Base-by-base conservation (phyloP, 2,888 invertebrate species). In the Ennomos fuscantarius region DNA sequence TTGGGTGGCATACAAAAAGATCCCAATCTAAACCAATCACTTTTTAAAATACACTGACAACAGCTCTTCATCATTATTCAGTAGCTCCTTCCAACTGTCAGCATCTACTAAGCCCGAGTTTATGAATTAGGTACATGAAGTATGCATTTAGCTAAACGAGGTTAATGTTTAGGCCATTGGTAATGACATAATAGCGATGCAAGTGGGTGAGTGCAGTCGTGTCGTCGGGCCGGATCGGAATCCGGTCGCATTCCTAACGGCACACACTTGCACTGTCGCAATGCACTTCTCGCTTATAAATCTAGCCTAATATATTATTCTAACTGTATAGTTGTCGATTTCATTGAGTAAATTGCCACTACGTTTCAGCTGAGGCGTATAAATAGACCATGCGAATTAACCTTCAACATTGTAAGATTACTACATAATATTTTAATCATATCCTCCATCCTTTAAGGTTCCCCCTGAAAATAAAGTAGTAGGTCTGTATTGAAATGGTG, bases 231-330 rank as follows among this genome's bases (percentile, higher is more conserved):
- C 72, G 75, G 74, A 72, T 76, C 63, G 86, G 84, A 88, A 86
- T 88, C 87, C 84, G 84, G 86, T 84, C 82, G 75, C 87, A 87
- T 87, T 84, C 86, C 86, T 87, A 87, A 84, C 86, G 82, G 85
- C 75, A 75, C 74, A 79, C 82, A 82, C 80, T 83, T 81, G 84
- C 82, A 79, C 82, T 81, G 79, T 76, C 79, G 78, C 74, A 70
- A 77, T 80, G 70, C 74, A 74, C 66, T 68, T 74, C 66, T 60
- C 68, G 68, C 51, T 57, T 57, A 57, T 57, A 57, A 51, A 51
- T 57, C 51, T 47, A 56, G 35, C 42, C 34, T 52, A 57, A 51
- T 57, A 51, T 52, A 52, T 52, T 52, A 57, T 57, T 52, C 51
- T 43, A 47, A 46, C 15, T 31, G 44, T 45, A 45, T 43, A 36